These are phyloP conservation scores for Tachysurus vachellii DNA, from an alignment of 2,113 vertebrate genomes.

Conservation along the genomic window DNA sequence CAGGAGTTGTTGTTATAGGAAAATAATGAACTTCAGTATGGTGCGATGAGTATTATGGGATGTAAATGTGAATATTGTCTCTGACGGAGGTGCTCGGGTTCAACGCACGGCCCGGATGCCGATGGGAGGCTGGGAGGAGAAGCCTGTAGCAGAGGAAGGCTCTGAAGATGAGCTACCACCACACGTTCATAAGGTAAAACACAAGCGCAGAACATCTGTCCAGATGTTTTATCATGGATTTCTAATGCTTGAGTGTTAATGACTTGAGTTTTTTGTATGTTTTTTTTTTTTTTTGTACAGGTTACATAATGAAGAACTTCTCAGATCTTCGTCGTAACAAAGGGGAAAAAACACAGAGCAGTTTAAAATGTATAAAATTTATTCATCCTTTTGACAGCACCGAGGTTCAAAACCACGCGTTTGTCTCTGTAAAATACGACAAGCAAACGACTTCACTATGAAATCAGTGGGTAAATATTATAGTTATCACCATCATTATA, in stretches of 20 bases:
- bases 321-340: not conserved
- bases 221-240: not conserved
- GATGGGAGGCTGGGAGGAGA: constrained; percentile 94
- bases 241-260: not conserved
- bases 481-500: not conserved
- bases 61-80: not conserved
- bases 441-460: not conserved
- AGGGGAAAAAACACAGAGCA: not conserved
- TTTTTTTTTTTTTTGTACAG: constrained; percentile 8
- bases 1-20: not conserved
- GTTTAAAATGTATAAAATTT: constrained; percentile 24
- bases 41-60: not conserved
- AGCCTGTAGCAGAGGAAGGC: constrained; percentile 88
- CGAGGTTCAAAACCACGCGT: not conserved
- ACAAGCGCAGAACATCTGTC: not conserved
- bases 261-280: not conserved
- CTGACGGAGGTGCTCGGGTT: constrained; percentile 62
- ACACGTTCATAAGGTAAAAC: constrained; percentile 85
- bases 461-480: not conserved
- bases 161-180: constrained; percentile 93
- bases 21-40: not conserved
- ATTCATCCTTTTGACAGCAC: constrained; percentile 19
- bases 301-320: constrained; percentile 31
- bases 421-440: not conserved
- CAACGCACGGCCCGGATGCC: constrained; percentile 84